Evolutionary conservation across 2,113 vertebrate genomes (phyloP).

Genomic region (Pseudonaja textilis): DNA sequence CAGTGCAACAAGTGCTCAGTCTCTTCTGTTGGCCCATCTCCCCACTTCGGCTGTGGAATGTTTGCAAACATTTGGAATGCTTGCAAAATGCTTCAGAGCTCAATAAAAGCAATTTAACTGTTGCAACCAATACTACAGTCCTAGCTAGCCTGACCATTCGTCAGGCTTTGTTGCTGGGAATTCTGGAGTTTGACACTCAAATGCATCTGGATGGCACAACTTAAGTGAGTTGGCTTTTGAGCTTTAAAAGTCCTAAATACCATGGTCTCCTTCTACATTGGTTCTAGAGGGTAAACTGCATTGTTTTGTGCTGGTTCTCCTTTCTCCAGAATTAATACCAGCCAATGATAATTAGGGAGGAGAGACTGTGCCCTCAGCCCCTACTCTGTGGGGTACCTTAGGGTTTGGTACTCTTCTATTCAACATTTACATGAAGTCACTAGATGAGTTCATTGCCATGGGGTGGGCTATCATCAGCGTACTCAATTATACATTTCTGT

Average conservation of each 20-base stretch:
- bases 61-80: background rate
- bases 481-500: background rate
- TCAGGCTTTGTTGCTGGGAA: background rate
- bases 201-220: background rate
- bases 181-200: background rate
- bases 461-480: background rate
- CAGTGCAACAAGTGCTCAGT: background rate
- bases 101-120: background rate
- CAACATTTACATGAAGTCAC: background rate
- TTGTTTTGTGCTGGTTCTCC: background rate
- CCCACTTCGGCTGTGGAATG: background rate
- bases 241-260: background rate
- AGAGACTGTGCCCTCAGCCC: background rate
- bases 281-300: background rate
- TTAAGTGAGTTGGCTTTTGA: background rate
- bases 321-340: background rate
- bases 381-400: background rate
- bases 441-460: background rate
- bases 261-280: background rate
- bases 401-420: background rate
- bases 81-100: background rate
- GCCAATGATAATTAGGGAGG: background rate
- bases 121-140: background rate
- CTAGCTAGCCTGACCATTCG: background rate
- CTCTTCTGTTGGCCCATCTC: background rate